phyloP scores from a whole-genome alignment of 2,888 invertebrate species.

The Cheilosia impressa region DNA sequence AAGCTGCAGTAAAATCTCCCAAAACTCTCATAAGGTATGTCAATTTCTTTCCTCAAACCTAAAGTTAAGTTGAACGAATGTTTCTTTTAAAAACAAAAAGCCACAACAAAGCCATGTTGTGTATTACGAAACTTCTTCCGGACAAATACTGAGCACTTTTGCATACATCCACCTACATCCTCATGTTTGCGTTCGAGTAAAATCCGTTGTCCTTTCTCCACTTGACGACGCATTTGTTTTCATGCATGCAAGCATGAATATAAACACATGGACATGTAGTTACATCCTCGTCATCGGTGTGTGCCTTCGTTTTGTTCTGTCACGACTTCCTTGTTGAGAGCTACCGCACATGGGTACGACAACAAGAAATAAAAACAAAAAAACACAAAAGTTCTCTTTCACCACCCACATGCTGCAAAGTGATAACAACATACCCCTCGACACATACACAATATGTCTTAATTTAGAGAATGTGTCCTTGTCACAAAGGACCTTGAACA shows the following conservation, averaged over 20 bases:
- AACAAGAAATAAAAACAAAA: too few species aligned
- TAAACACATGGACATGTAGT: not conserved
- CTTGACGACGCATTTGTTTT: slow-evolving; percentile 67
- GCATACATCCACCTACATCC: not conserved
- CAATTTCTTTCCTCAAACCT: slow-evolving; percentile 42
- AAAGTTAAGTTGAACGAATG: slow-evolving; percentile 21
- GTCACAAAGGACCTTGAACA: slow-evolving; percentile 69
- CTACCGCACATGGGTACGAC: slow-evolving; percentile 2
- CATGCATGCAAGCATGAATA: slow-evolving; percentile 48
- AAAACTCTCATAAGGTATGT: slow-evolving; percentile 41
- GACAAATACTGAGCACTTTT: slow-evolving; percentile 27
- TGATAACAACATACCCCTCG: slow-evolving; percentile 17
- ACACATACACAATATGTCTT: slow-evolving; percentile 57
- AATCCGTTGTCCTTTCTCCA: slow-evolving; percentile 68
- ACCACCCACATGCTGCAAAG: slow-evolving; percentile 23
- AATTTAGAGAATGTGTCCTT: slow-evolving; percentile 67
- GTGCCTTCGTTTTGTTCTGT: slow-evolving; percentile 34
- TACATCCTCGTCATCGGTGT: not conserved
- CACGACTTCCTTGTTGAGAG: slow-evolving; percentile 46
- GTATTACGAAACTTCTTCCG: slow-evolving; percentile 28
- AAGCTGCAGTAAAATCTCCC: slow-evolving; percentile 53
- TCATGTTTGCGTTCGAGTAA: not conserved
- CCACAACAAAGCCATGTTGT: slow-evolving; percentile 27
- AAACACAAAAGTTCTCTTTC: not conserved
- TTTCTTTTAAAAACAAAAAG: slow-evolving; percentile 16